Evolutionary conservation across 1,140 invertebrate species (phyloP).

Genomic region (Papilio polyxenes): DNA sequence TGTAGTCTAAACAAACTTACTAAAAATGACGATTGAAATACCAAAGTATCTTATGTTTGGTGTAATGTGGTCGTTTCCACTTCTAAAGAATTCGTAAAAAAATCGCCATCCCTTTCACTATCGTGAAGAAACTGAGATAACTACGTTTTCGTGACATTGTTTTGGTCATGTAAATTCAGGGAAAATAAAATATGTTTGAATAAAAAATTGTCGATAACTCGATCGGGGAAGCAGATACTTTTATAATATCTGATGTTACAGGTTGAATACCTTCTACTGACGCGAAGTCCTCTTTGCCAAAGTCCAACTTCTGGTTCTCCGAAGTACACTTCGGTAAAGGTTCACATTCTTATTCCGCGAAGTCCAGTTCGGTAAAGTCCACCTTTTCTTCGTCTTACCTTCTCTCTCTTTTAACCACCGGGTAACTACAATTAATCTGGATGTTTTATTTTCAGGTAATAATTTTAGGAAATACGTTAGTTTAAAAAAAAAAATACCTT

Average conservation of each 20-base stretch:
- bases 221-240: too few relatives aligned
- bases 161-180: not conserved
- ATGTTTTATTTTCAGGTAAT: not conserved
- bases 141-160: too few relatives aligned
- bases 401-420: not conserved
- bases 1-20: slow-evolving; percentile 51
- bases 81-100: not conserved
- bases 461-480: not conserved
- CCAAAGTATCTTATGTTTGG: not conserved
- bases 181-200: too few relatives aligned
- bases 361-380: too few relatives aligned
- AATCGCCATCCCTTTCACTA: not conserved
- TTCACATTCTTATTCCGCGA: too few relatives aligned
- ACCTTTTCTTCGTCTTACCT: not conserved
- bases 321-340: too few relatives aligned
- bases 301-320: too few relatives aligned
- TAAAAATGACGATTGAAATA: slow-evolving; percentile 45
- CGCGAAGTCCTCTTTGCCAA: too few relatives aligned
- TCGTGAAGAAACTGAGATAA: not conserved
- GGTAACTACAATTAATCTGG: not conserved
- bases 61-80: not conserved
- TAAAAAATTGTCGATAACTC: too few relatives aligned
- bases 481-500: not conserved
- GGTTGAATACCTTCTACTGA: too few relatives aligned
- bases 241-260: too few relatives aligned